A percentile compares a stretch with the other conserved stretches of the same genome.
Evolutionary conservation across 2,797 vertebrate species (phyloP).

Genomic region (Pseudotriccus pelzelni): DNA sequence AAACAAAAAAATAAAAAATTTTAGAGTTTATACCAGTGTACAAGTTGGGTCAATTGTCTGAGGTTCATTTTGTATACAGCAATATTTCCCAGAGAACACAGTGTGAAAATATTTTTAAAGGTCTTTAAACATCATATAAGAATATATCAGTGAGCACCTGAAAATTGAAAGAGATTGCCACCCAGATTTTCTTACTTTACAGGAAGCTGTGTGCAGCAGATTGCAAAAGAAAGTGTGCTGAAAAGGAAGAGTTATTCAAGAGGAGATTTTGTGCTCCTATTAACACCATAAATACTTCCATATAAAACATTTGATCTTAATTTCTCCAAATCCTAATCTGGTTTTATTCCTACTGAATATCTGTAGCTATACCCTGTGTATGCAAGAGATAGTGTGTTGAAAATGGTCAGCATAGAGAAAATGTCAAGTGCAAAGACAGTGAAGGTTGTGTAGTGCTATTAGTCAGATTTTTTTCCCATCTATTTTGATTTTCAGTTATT

Average conservation of each 20-base stretch:
- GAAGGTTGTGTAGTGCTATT: neutral
- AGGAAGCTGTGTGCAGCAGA: neutral
- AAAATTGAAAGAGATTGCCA: neutral
- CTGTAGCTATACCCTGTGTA: neutral
- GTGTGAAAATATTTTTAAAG: neutral
- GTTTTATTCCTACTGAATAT: neutral
- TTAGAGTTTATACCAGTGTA: neutral
- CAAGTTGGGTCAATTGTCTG: neutral
- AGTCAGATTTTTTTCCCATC: neutral
- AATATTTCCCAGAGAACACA: neutral
- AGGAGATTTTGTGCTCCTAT: neutral
- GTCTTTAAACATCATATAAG: neutral
- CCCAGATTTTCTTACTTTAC: neutral
- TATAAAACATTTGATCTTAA: neutral
- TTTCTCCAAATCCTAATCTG: neutral
- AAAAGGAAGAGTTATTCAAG: neutral
- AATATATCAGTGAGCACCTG: neutral
- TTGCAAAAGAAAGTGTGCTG: neutral
- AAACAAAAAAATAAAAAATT: neutral
- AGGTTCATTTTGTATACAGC: neutral
- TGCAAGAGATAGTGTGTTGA: neutral
- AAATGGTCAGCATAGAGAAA: neutral
- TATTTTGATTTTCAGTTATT: neutral
- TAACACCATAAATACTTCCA: neutral
- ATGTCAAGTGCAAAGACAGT: neutral